These are phyloP conservation scores for Iguana delicatissima DNA, from an alignment of 2,797 vertebrate species.

Conservation along the genomic window DNA sequence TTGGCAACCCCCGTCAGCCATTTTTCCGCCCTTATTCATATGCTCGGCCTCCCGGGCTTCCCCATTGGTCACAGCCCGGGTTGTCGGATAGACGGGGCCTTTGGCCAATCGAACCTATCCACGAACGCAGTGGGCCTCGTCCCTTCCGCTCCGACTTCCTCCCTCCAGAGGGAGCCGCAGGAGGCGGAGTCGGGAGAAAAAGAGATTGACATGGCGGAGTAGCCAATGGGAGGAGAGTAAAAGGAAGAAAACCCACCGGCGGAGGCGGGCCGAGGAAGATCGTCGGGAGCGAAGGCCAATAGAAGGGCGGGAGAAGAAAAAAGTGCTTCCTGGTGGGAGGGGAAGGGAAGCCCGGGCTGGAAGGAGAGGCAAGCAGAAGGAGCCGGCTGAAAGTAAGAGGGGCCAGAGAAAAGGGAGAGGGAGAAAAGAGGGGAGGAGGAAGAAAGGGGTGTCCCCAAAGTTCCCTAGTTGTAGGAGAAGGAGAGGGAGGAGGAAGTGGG, in stretches of 20 bases:
- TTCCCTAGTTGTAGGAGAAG: neutral
- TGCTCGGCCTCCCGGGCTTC: neutral
- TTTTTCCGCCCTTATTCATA: neutral
- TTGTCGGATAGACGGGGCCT: rapidly evolving
- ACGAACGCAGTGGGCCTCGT: slow-evolving; percentile 37
- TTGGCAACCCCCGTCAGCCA: rapidly evolving
- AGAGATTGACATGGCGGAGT: neutral
- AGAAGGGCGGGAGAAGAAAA: neutral
- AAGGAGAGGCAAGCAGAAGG: too few relatives aligned
- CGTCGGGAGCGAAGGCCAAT: neutral
- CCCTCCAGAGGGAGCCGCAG: too few relatives aligned
- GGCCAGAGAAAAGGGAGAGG: too few relatives aligned
- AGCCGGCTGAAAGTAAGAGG: too few relatives aligned
- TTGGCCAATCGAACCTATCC: rapidly evolving
- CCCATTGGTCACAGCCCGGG: rapidly evolving
- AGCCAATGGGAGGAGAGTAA: neutral
- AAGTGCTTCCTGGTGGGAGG: neutral
- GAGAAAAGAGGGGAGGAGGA: neutral
- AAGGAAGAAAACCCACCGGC: rapidly evolving
- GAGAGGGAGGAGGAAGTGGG: too few relatives aligned
- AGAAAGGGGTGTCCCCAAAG: neutral
- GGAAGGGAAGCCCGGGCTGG: neutral
- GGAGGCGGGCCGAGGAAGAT: neutral
- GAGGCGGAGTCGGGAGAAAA: rapidly evolving
- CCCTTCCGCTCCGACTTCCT: neutral